Conservation (phyloP, 2,113 vertebrate genomes). For the Pelodiscus sinensis region DNA sequence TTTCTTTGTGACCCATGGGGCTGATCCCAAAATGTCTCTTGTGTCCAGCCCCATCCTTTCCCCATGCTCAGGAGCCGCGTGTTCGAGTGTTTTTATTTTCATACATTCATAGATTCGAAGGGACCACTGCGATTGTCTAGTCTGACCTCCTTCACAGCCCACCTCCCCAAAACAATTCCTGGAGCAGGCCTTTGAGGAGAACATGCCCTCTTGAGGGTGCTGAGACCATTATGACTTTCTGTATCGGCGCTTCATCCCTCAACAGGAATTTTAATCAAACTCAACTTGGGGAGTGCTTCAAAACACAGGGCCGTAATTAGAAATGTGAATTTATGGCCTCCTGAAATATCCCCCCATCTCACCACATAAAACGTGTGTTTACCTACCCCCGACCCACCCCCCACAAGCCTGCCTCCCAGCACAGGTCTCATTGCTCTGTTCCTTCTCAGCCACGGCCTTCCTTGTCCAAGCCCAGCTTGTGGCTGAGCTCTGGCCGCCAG, state of each 20-base stretch:
- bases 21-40: neutral
- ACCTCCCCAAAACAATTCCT: neutral
- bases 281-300: conserved; percentile 73
- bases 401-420: conserved; percentile 18
- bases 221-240: neutral
- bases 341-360: conserved; percentile 61
- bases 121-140: neutral
- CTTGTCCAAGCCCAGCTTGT: neutral
- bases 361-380: conserved; percentile 54
- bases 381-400: neutral
- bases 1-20: neutral
- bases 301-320: conserved; percentile 77
- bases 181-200: neutral
- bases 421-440: conserved; percentile 52
- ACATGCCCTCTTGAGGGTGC: neutral
- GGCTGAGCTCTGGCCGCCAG: conserved; percentile 15
- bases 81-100: neutral
- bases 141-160: neutral
- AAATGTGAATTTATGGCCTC: conserved; percentile 76
- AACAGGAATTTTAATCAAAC: conserved; percentile 78
- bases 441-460: conserved; percentile 32
- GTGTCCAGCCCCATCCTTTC: neutral
- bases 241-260: conserved; percentile 46
- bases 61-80: neutral
- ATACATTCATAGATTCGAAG: neutral